Percentiles rank a stretch among this genome's conserved stretches.
Evolutionary conservation across 2,888 invertebrate species (phyloP).

Genomic region (Cheilosia scutellata): DNA sequence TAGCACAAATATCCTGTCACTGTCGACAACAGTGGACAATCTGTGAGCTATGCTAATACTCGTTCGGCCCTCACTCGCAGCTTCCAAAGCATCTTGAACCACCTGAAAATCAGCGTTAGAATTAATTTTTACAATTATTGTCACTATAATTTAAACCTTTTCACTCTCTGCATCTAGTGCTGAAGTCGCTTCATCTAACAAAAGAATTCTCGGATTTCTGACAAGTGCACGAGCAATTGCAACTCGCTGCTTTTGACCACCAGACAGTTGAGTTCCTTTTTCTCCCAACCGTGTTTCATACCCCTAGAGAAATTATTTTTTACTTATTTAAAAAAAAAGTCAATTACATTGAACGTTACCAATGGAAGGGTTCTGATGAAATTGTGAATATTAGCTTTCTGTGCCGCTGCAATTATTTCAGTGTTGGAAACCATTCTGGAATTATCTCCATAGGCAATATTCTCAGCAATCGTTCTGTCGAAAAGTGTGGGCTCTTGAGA

Average conservation of each 20-base stretch:
- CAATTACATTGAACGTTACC: conserved; percentile 83
- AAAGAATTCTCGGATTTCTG: conserved; percentile 90
- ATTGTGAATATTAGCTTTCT: conserved; percentile 94
- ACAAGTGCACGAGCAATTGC: conserved; percentile 95
- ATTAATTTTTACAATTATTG: neutral
- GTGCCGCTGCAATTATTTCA: conserved; percentile 91
- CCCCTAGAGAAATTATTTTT: conserved; percentile 84
- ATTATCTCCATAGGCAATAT: conserved; percentile 97
- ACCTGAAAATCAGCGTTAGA: conserved; percentile 84
- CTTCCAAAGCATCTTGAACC: conserved; percentile 94
- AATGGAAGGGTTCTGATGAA: conserved; percentile 91
- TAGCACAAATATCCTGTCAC: conserved; percentile 91
- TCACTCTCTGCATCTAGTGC: conserved; percentile 94
- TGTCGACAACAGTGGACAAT: conserved; percentile 92
- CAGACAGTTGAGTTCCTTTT: conserved; percentile 91
- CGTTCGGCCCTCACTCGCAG: conserved; percentile 91
- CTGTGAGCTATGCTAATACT: conserved; percentile 95
- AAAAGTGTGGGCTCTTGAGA: conserved; percentile 97
- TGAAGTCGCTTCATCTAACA: conserved; percentile 94
- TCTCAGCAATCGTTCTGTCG: conserved; percentile 93
- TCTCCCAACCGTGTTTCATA: conserved; percentile 92
- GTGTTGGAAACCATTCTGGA: conserved; percentile 86
- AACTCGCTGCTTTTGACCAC: conserved; percentile 93
- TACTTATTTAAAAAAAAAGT: neutral
- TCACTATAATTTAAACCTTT: conserved; percentile 85